A percentile compares a stretch with the other conserved stretches of the same genome.
Evolutionary conservation across 2,797 vertebrate genomes (phyloP).

Genomic region (Parambassis ranga): DNA sequence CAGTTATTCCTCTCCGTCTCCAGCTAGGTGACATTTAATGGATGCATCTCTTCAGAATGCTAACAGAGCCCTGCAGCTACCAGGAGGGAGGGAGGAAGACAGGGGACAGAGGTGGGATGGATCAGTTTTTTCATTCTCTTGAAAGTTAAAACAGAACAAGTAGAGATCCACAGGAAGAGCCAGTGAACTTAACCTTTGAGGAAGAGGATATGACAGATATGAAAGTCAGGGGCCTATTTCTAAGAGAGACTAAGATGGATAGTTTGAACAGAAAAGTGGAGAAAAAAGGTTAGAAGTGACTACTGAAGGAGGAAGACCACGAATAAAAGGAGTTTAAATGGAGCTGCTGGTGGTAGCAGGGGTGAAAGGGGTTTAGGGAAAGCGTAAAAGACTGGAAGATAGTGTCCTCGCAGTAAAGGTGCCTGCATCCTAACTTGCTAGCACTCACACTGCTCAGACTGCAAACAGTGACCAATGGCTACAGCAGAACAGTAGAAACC

Average conservation of each 20-base stretch:
- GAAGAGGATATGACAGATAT: conserved; percentile 21
- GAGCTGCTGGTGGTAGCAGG: neutral
- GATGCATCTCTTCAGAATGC: conserved; percentile 64
- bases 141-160: conserved; percentile 12
- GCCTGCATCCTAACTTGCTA: no score
- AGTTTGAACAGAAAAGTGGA: neutral
- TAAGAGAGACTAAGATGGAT: neutral
- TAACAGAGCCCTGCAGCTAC: conserved; percentile 60
- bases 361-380: no score
- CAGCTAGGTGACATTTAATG: conserved; percentile 70
- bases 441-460: no score
- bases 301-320: neutral
- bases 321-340: neutral
- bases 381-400: neutral
- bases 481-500: no score
- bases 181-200: conserved; percentile 33
- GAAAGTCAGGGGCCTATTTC: conserved; percentile 5
- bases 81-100: neutral
- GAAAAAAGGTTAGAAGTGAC: neutral
- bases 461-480: no score
- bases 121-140: neutral
- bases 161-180: conserved; percentile 9
- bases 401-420: no score
- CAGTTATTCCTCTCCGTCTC: conserved; percentile 19
- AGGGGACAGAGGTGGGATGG: neutral